These are phyloP conservation scores for Cygnus buccinator DNA, from an alignment of 2,113 vertebrate species.

Conservation along the genomic window DNA sequence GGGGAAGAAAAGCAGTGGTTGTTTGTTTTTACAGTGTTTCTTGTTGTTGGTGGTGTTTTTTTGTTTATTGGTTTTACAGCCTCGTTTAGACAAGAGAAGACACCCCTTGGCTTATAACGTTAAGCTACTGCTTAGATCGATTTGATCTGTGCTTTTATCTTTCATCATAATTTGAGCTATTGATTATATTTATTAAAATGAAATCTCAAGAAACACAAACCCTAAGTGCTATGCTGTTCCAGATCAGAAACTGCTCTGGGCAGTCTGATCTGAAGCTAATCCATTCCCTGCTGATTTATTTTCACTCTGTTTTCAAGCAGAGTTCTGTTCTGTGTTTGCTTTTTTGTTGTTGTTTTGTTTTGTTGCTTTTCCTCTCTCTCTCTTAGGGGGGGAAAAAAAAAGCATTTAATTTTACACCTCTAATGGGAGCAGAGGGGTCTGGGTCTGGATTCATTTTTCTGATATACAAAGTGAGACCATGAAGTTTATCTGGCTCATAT, in stretches of 20 bases:
- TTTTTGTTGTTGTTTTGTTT: background rate
- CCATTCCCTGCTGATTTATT: slow-evolving; percentile 62
- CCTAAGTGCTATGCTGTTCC: slow-evolving; percentile 24
- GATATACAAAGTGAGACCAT: background rate
- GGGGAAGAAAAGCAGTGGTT: accelerated
- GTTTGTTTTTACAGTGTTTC: background rate
- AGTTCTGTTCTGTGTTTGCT: background rate
- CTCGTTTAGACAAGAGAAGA: slow-evolving; percentile 18
- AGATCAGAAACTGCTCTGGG: slow-evolving; percentile 13
- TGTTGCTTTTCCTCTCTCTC: background rate
- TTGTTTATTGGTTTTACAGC: background rate
- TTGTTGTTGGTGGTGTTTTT: background rate
- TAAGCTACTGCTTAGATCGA: slow-evolving; percentile 40
- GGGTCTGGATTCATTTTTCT: background rate
- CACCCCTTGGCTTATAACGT: slow-evolving; percentile 22
- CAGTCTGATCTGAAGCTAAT: slow-evolving; percentile 56
- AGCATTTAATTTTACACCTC: slow-evolving; percentile 29
- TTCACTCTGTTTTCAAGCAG: slow-evolving; percentile 51
- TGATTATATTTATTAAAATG: slow-evolving; percentile 65
- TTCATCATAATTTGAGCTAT: slow-evolving; percentile 57
- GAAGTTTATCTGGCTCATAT: background rate
- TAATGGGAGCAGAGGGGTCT: background rate
- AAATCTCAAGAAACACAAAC: slow-evolving; percentile 54
- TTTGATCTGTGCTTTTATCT: slow-evolving; percentile 61
- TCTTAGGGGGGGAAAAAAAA: background rate